Evolutionary conservation across 2,888 invertebrate genomes (phyloP).

Genomic region (Allacma fusca): DNA sequence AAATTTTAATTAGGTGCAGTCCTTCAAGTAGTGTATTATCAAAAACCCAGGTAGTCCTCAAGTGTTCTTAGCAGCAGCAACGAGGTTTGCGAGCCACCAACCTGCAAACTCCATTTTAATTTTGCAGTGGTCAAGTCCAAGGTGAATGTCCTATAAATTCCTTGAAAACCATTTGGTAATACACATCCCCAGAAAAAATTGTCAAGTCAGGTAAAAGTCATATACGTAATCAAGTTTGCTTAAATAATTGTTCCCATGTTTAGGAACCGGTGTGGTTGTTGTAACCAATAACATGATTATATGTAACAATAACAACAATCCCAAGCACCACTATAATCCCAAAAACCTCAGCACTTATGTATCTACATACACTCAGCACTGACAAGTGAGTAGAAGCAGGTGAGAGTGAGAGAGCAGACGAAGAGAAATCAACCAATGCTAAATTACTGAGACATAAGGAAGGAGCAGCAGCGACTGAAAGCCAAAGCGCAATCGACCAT

Average conservation of each 20-base stretch:
- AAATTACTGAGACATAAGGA: background rate
- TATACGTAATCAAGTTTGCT: background rate
- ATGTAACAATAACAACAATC: too few species aligned
- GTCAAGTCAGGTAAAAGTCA: slow-evolving; percentile 2
- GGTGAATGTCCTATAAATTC: background rate
- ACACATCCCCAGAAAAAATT: background rate
- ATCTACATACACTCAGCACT: background rate
- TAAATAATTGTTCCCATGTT: background rate
- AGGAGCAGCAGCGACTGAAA: background rate
- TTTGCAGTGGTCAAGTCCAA: slow-evolving; percentile 11
- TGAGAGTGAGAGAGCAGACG: background rate
- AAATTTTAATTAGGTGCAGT: too few species aligned
- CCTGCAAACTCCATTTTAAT: too few species aligned
- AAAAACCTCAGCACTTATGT: background rate
- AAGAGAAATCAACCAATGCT: slow-evolving; percentile 31
- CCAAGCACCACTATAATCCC: too few species aligned
- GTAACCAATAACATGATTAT: too few species aligned
- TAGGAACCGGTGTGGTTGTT: background rate
- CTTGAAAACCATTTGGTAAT: background rate
- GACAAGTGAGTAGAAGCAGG: slow-evolving; percentile 18
- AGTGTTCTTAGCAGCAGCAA: too few species aligned
- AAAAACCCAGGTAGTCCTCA: too few species aligned
- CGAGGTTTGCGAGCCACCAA: too few species aligned
- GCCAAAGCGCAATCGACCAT: slow-evolving; percentile 40
- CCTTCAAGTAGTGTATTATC: slow-evolving; percentile 19